Evolutionary conservation across 2,888 invertebrate genomes (phyloP), one percentile per base, ranked within the genome.

Genomic region (Neoscelio sp.): DNA sequence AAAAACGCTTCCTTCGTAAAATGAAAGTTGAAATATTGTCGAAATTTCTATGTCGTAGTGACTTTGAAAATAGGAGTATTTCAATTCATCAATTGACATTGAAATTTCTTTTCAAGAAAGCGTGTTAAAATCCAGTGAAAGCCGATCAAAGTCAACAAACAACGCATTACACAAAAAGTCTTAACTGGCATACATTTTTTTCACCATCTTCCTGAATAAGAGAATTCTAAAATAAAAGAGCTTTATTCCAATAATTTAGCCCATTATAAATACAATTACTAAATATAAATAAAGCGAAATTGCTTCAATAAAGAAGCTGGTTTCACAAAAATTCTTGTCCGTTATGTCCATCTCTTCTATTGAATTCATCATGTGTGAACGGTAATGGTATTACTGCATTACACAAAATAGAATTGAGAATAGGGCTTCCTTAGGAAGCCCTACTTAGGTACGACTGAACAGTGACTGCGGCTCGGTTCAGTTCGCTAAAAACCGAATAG

Each of bases 401-500:
- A 88, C 82, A 86, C 82, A 88, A 88, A 88, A 88, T 87, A 87
- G 87, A 86, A 85, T 87, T 85, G 87, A 74, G 79, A 73, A 78
- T 83, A 81, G 77, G 87, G 88, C 84, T 87, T 88, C 86, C 80
- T 18, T 1, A 8, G 18, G 88, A 88, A 88, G 87, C 88, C 88
- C 26, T 85, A 84, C 23, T 6, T 28, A 12, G 12, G 50, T 12
- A 58, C 35, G 54, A 30, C 52, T 40, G 70, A 40, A 38, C 70
- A 30, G 10, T 26, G 20, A 13, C 20, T 44, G 70, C 44, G 18
- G 23, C 10, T 58, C 20, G 28, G 54, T 44, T 68, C 62, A 77
- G 76, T 77, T 77, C 38, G 56, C 58, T 28, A 33, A 77, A 65
- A 64, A 71, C 64, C 54, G 40, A 65, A 58, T 50, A 8, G 12